A percentile compares a stretch with the other conserved stretches of the same genome.
phyloP scores from a whole-genome alignment of 2,113 vertebrate species.

The Abramis brama region DNA sequence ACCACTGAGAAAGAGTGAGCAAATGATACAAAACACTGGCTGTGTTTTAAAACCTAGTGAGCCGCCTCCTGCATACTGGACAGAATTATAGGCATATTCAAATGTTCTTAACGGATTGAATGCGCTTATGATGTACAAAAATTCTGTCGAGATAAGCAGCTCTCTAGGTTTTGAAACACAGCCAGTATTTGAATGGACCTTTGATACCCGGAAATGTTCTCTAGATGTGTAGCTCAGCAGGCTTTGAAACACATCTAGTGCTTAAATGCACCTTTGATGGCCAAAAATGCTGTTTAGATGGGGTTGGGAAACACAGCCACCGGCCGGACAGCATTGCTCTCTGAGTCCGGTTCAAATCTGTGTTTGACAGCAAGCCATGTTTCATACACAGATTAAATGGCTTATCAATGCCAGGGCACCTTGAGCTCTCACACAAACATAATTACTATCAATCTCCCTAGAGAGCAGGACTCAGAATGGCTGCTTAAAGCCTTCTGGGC shows the following conservation, averaged over 20 bases:
- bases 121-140: background rate
- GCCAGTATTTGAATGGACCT: slow-evolving; percentile 8
- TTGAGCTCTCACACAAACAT: slow-evolving; percentile 35
- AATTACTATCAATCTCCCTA: slow-evolving; percentile 34
- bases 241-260: background rate
- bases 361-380: slow-evolving; percentile 27
- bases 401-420: slow-evolving; percentile 32
- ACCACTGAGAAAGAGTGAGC: slow-evolving; percentile 14
- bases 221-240: background rate
- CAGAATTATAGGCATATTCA: background rate
- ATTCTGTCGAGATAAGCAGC: slow-evolving; percentile 7
- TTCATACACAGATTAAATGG: slow-evolving; percentile 9
- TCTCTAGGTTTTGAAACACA: background rate
- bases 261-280: slow-evolving; percentile 19
- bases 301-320: background rate
- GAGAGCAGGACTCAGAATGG: slow-evolving; percentile 17
- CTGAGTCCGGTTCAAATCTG: slow-evolving; percentile 2
- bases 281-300: background rate
- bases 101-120: background rate
- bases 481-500: slow-evolving; percentile 24
- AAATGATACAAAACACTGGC: slow-evolving; percentile 23
- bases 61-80: background rate
- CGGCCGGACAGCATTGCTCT: background rate
- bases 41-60: slow-evolving; percentile 19
- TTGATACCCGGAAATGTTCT: background rate